Evolutionary conservation across 2,888 invertebrate species (phyloP), one percentile per base, ranked within the genome.

Genomic region (Tinea semifulvella): DNA sequence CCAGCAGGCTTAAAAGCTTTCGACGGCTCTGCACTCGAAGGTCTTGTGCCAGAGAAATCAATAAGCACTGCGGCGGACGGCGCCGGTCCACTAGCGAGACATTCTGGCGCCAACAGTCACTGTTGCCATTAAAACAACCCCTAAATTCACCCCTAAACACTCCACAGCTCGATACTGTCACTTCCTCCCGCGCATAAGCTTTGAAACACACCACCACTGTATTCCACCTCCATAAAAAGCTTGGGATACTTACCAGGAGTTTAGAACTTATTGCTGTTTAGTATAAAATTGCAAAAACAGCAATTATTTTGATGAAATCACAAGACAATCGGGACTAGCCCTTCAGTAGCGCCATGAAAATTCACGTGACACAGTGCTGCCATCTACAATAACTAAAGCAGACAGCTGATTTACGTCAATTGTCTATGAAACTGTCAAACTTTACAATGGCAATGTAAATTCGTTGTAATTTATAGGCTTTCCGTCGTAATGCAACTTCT

Each of bases 351-450:
- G 83, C 82, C 82, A 77, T 83, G 79, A 83, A 80, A 80, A 83
- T 84, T 85, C 85, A 85, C 85, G 84, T 85, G 85, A 85, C 77
- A 76, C 81, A 61, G 82, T 83, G 82, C 80, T 82, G 82, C 83
- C 79, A 81, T 71, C 83, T 83, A 74, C 67, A 71, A 73, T 63
- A 56, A 71, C 68, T 71, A 64, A 59, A 56, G 61, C 57, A 58
- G 72, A 79, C 81, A 82, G 81, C 81, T 82, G 81, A 81, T 82
- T 80, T 75, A 77, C 74, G 79, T 80, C 80, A 79, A 68, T 76
- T 77, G 72, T 80, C 80, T 81, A 80, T 81, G 80, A 58, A 45
- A 43, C 43, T 25, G 39, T 36, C 36, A 36, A 36, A 31, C 13
- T n/a, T n/a, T n/a, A n/a, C n/a, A n/a, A n/a, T n/a, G n/a, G n/a